Base-by-base conservation (phyloP, 1,140 invertebrate genomes). In the Calephelis nemesis region DNA sequence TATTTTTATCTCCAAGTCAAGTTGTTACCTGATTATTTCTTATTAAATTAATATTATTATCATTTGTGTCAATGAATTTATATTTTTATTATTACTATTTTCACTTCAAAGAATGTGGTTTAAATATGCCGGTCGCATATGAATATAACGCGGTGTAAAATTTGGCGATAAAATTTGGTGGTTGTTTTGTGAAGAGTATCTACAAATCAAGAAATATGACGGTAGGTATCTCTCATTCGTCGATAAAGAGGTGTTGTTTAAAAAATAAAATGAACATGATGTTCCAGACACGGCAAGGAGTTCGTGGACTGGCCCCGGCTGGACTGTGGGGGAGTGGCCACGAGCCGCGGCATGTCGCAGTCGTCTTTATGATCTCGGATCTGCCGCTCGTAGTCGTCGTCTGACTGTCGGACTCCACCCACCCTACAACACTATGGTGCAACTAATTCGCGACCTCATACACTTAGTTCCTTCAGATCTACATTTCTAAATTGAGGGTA, bases 291-390 rank as follows among this genome's bases (percentile, higher is more conserved):
- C 74, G 91, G 93, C 70, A 81, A 90, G 30, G 93, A 94, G 74
- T 97, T 96, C 82, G 96, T 97, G 42, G 96, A 97, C 89, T 94
- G 94, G 89, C 96, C 96, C 7, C 94, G 93, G 74, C 93, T 97
- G 77, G 85, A 91, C 72, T 81, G 72, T 49, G 80, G 82, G 13
- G 85, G 82, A 11, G 68, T 77, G 30, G 77, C 71, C 50, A 74
- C 79, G 62, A 62, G 70, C 72, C 79, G 62, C 66, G 74, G 60
- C 68, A 66, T 68, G 75, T 75, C 79, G 54, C 77, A 68, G 81
- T 65, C 77, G 74, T 79, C 77, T 11, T 90, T 88, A 88, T 90
- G 84, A 90, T 90, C 78, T 47, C 15, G n/a, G 81, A 85, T 52
- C 54, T 75, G 76, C 85, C 79, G 79, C 81, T 82, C 83, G 83